Base-by-base conservation (phyloP, 2,888 invertebrate genomes). In the Prenolepis imparis region DNA sequence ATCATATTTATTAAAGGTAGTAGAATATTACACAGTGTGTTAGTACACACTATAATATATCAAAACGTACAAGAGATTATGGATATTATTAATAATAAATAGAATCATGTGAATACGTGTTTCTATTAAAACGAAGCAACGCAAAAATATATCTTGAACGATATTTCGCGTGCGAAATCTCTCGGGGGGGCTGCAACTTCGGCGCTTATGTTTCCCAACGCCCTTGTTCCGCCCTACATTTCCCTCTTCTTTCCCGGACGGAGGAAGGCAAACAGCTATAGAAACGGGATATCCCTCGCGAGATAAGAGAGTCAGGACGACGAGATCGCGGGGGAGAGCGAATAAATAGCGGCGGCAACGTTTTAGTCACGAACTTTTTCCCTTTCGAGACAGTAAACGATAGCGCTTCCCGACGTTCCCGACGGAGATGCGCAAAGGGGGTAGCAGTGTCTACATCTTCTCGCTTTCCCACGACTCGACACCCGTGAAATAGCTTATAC, bases 261-360 rank as follows among this genome's bases (percentile, higher is more conserved):
- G 36, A 57, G 52, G 39, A 68, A 83, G 68, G 55, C 57, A 75
- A 82, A 68, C 75, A 63, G 66, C 61, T 82, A 72, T 67, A 68
- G 82, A 28, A 67, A 48, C 61, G 67, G 72, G 59, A 66, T 61
- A 83, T 84, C 66, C 66, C 59, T 24, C 61, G 48, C 63, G 78
- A 88, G 90, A 91, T 91, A 91, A 91, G 90, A 87, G 87, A 88
- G 87, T 86, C 86, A 66, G 85, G 72, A 84, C 78, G 89, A 52
- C 78, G 89, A 52, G 52, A 88, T 89, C 89, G 82, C 84, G 82
- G 84, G 73, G 81, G 72, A 86, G 80, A 82, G 85, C 77, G 84
- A 86, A 91, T 90, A 91, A 91, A 91, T 90, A 89, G 89, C 82
- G 68, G 77, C 66, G 81, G 87, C 84, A 72, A 84, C 86, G 87